A percentile compares a stretch with the other conserved stretches of the same genome.
phyloP scores from a whole-genome alignment of 2,113 vertebrate genomes.

The Apteryx mantelli region DNA sequence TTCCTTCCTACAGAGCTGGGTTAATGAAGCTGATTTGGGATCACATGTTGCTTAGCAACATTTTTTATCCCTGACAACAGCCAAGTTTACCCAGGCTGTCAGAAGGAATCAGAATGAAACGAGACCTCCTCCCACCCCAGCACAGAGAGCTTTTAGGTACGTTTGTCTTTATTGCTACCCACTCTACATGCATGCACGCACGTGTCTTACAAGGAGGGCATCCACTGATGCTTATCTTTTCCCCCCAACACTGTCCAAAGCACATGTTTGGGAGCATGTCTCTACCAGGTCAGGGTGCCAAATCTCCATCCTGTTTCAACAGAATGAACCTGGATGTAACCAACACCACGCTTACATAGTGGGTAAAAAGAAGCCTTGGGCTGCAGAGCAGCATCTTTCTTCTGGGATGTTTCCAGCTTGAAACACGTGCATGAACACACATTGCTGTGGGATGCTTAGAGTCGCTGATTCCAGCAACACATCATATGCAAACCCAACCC shows the following conservation, averaged over 20 bases:
- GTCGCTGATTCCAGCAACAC: neutral
- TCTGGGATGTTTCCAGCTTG: neutral
- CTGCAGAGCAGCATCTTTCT: neutral
- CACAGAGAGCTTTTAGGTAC: neutral
- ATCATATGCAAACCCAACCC: neutral
- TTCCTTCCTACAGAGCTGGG: neutral
- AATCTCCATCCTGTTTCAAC: neutral
- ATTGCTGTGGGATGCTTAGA: neutral
- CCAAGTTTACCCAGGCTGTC: neutral
- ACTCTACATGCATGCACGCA: neutral
- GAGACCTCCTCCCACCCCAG: neutral
- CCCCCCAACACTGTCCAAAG: neutral
- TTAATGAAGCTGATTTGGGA: neutral
- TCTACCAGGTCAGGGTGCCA: neutral
- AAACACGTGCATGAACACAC: neutral
- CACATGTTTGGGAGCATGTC: neutral
- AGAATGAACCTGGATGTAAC: neutral
- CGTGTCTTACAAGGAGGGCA: neutral
- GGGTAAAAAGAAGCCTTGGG: neutral
- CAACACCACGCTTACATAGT: neutral
- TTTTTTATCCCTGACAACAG: neutral
- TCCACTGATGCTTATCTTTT: neutral
- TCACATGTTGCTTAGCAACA: slow-evolving; percentile 45
- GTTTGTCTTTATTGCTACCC: neutral
- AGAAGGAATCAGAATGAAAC: neutral